Conservation (phyloP, 2,888 invertebrate genomes). For the Amphipoea lucens region DNA sequence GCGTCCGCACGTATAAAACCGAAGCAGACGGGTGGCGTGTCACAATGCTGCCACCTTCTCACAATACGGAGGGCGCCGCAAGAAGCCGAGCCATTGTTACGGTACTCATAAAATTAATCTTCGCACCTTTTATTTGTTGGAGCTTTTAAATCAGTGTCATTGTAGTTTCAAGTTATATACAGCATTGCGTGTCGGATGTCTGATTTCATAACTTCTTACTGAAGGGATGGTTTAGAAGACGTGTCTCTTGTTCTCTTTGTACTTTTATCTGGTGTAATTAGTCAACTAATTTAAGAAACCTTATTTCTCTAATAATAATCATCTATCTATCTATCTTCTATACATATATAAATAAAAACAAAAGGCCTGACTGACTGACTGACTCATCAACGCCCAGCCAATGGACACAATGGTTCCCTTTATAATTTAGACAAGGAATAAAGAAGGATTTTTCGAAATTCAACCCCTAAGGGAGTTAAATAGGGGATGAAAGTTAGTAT, state of each 20-base stretch:
- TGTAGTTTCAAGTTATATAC: slow-evolving; percentile 10
- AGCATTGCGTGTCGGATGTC: neutral
- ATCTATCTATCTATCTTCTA: no score
- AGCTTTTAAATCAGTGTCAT: slow-evolving; percentile 31
- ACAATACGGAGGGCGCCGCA: slow-evolving; percentile 52
- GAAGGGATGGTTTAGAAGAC: neutral
- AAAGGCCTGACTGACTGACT: no score
- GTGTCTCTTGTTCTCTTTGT: neutral
- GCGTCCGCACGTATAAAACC: slow-evolving; percentile 67
- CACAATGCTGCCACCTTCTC: slow-evolving; percentile 60
- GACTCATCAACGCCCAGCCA: no score
- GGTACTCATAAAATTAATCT: slow-evolving; percentile 52
- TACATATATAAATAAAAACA: no score
- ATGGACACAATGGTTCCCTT: no score
- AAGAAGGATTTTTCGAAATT: no score
- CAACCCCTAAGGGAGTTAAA: no score
- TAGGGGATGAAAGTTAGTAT: no score
- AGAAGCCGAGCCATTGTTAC: slow-evolving; percentile 49
- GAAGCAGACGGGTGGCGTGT: slow-evolving; percentile 63
- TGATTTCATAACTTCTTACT: slow-evolving; percentile 13
- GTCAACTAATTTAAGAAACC: neutral
- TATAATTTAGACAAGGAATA: no score
- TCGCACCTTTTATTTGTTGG: slow-evolving; percentile 39
- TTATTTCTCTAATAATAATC: neutral
- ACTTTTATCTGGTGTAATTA: neutral